Percentiles rank a stretch among this genome's conserved stretches.
phyloP scores from a whole-genome alignment of 2,888 invertebrate genomes.

The Nymphalis c-album region DNA sequence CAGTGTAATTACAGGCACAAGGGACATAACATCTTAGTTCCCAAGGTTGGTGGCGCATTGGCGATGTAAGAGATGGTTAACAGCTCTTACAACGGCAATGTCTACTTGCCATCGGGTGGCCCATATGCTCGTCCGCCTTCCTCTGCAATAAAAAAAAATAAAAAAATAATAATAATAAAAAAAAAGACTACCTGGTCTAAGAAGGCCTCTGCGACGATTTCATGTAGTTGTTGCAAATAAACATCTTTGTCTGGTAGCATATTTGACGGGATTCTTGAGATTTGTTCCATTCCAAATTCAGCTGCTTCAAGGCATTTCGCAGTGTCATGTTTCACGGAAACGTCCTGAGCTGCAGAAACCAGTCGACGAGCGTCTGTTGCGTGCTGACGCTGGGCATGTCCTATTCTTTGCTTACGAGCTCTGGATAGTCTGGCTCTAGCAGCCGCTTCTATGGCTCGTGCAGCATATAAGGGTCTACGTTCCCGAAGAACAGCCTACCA shows the following conservation, averaged over 20 bases:
- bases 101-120: no score
- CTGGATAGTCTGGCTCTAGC: conserved; percentile 59
- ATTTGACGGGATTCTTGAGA: conserved; percentile 57
- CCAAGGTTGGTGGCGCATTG: no score
- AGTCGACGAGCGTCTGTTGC: conserved; percentile 63
- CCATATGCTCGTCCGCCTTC: no score
- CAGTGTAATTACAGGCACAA: no score
- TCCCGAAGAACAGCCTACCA: conserved; percentile 63
- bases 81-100: no score
- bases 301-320: conserved; percentile 66
- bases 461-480: conserved; percentile 68
- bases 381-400: conserved; percentile 61
- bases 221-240: conserved; percentile 61
- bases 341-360: conserved; percentile 50
- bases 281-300: conserved; percentile 71
- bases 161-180: no score
- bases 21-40: no score
- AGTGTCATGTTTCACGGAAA: conserved; percentile 59
- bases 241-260: conserved; percentile 68
- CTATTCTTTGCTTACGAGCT: conserved; percentile 59
- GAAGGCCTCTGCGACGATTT: conserved; percentile 65
- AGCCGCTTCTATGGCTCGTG: conserved; percentile 57
- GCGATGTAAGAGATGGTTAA: no score
- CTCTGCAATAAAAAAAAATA: no score
- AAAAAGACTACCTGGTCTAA: conserved; percentile 67